phyloP scores from a whole-genome alignment of 2,888 invertebrate genomes.

The Tenodera sinensis region DNA sequence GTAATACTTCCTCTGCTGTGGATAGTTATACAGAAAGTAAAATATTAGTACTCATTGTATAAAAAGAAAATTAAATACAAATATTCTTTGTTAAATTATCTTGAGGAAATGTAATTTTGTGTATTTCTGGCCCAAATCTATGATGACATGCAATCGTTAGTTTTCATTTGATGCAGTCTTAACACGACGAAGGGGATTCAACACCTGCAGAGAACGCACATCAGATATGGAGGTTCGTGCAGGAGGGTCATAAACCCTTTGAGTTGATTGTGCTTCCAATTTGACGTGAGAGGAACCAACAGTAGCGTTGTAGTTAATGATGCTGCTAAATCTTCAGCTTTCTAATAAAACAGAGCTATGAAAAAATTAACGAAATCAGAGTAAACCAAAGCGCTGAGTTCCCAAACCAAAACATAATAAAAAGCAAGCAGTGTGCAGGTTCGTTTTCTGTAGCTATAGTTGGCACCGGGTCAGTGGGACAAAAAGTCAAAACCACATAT shows the following conservation, averaged over 20 bases:
- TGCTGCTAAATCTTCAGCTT: not conserved
- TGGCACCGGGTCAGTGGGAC: not conserved
- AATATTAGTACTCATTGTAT: too few relatives aligned
- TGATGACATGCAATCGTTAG: too few relatives aligned
- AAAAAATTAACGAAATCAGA: not conserved
- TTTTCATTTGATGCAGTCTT: too few relatives aligned
- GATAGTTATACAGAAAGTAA: too few relatives aligned
- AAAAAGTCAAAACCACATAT: not conserved
- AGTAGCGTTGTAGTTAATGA: not conserved
- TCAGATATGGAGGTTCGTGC: not conserved
- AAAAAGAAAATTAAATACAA: too few relatives aligned
- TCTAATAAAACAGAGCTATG: not conserved
- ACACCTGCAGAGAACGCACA: not conserved
- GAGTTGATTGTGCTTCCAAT: not conserved
- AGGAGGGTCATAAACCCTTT: not conserved
- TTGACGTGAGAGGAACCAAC: not conserved
- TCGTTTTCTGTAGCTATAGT: not conserved
- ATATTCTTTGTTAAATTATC: too few relatives aligned
- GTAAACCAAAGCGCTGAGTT: not conserved
- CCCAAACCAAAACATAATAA: not conserved
- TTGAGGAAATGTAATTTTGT: too few relatives aligned
- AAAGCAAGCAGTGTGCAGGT: not conserved
- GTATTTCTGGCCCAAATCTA: too few relatives aligned
- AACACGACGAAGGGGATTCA: too few relatives aligned
- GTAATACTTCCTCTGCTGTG: too few relatives aligned